Evolutionary conservation across 2,888 invertebrate genomes (phyloP).

Genomic region (Drosophila koepferae): DNA sequence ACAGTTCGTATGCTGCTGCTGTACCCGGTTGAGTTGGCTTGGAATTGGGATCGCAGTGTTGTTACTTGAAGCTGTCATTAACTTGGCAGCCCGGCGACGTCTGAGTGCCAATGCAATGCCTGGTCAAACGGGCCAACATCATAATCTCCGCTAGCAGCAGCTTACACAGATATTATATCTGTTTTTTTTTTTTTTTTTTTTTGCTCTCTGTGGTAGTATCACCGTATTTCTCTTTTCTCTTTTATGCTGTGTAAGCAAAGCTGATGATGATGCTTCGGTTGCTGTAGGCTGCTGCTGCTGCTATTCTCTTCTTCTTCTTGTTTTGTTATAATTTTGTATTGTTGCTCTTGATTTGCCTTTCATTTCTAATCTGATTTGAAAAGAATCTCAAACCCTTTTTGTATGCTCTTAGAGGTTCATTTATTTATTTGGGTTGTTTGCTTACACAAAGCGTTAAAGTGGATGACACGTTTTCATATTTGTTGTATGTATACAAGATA

Average conservation of each 20-base stretch:
- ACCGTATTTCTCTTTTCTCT: slow-evolving; percentile 22
- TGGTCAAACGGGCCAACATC: slow-evolving; percentile 62
- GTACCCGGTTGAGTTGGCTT: neutral
- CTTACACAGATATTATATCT: slow-evolving; percentile 38
- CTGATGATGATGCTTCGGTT: slow-evolving; percentile 43
- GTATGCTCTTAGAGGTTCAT: slow-evolving; percentile 9
- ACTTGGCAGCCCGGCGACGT: slow-evolving; percentile 64
- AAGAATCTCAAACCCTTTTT: slow-evolving; percentile 48
- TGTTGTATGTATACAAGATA: slow-evolving; percentile 6
- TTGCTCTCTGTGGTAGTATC: slow-evolving; percentile 11
- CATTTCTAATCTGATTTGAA: slow-evolving; percentile 68
- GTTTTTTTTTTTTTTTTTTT: neutral
- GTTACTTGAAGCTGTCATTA: slow-evolving; percentile 77
- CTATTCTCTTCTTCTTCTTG: neutral
- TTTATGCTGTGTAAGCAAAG: slow-evolving; percentile 65
- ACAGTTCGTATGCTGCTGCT: neutral
- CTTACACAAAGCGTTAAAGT: slow-evolving; percentile 53
- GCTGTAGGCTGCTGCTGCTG: neutral
- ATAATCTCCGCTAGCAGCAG: slow-evolving; percentile 59
- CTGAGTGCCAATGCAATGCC: slow-evolving; percentile 61
- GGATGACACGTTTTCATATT: slow-evolving; percentile 8
- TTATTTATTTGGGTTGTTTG: slow-evolving; percentile 49
- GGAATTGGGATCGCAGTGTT: slow-evolving; percentile 35
- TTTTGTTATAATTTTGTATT: neutral
- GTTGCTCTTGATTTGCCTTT: slow-evolving; percentile 17